phyloP scores from a whole-genome alignment of 1,140 invertebrate genomes.

The Aphaenogaster ashmeadi region DNA sequence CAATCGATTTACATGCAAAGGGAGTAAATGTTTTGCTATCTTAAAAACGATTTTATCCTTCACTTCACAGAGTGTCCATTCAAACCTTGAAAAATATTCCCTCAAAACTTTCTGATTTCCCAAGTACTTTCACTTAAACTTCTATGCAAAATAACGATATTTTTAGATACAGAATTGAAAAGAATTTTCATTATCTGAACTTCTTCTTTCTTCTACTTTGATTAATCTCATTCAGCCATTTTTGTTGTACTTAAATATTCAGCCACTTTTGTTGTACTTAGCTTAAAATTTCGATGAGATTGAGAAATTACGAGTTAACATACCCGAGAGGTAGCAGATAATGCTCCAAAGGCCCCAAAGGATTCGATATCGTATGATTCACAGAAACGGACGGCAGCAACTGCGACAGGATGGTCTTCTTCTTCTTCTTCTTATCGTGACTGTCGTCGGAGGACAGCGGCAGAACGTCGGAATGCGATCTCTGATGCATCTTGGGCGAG shows the following conservation, averaged over 20 bases:
- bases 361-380: slow-evolving; percentile 86
- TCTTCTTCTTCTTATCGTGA: slow-evolving; percentile 89
- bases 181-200: not conserved
- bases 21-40: too few species aligned
- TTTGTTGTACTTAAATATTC: not conserved
- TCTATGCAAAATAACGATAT: not conserved
- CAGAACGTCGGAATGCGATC: slow-evolving; percentile 85
- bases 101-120: not conserved
- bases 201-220: not conserved
- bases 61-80: too few species aligned
- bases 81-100: not conserved
- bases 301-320: not conserved
- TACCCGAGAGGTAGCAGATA: slow-evolving; percentile 86
- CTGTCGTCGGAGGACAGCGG: slow-evolving; percentile 82
- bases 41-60: too few species aligned
- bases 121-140: not conserved
- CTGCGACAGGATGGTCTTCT: slow-evolving; percentile 91
- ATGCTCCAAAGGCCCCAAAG: slow-evolving; percentile 83
- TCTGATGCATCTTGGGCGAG: slow-evolving; percentile 85
- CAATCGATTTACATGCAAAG: not conserved
- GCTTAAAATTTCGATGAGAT: not conserved
- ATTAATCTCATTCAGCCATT: not conserved
- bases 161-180: not conserved
- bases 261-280: not conserved
- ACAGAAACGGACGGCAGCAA: slow-evolving; percentile 88